These are phyloP conservation scores for Perodicticus potto DNA, from an alignment of 2,797 vertebrate species.

Conservation along the genomic window DNA sequence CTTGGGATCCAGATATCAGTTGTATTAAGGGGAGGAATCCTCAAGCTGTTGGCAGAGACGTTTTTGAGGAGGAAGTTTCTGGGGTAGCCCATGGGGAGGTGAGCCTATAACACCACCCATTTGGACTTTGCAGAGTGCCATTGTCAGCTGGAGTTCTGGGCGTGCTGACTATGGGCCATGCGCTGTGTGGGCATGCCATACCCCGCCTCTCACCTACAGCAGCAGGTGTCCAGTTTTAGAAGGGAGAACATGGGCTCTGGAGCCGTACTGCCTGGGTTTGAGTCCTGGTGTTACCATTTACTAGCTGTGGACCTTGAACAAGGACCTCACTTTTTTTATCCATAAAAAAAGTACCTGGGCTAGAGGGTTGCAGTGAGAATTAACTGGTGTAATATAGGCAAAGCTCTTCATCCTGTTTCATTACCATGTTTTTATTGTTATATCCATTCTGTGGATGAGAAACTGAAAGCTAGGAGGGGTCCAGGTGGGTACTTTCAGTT, in stretches of 20 bases:
- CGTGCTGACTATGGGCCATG: background rate
- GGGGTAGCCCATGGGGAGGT: background rate
- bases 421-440: no score
- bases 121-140: background rate
- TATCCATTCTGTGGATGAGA: background rate
- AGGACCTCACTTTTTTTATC: background rate
- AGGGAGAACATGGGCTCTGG: background rate
- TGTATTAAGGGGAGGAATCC: background rate
- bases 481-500: background rate
- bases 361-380: background rate
- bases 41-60: background rate
- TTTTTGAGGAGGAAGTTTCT: background rate
- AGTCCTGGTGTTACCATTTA: background rate
- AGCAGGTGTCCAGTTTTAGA: background rate
- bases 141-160: background rate
- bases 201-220: background rate
- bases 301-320: background rate
- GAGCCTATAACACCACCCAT: background rate
- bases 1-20: background rate
- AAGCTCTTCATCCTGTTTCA: background rate
- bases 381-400: background rate
- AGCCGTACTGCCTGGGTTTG: background rate
- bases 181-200: fast-evolving
- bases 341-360: background rate
- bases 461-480: background rate